Conservation (phyloP, 2,888 invertebrate genomes). For the Vesta saturnalis region DNA sequence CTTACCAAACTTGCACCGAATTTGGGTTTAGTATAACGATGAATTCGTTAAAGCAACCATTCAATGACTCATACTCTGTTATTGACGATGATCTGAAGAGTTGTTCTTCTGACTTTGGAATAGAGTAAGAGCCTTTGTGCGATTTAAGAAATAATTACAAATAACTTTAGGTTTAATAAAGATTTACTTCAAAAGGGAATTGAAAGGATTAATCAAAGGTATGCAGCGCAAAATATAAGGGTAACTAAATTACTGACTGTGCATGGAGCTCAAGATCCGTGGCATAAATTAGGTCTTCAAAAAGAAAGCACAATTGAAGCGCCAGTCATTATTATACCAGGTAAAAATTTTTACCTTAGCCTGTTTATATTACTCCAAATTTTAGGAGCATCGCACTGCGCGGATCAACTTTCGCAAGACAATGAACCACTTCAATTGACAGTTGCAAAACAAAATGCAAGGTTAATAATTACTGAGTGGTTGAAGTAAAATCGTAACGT, state of each 20-base stretch:
- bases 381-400: slow-evolving; percentile 48
- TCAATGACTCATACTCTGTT: slow-evolving; percentile 55
- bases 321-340: slow-evolving; percentile 47
- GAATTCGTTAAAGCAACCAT: slow-evolving; percentile 68
- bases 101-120: slow-evolving; percentile 79
- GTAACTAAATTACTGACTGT: slow-evolving; percentile 67
- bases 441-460: no score
- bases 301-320: slow-evolving; percentile 53
- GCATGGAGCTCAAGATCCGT: slow-evolving; percentile 70
- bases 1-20: slow-evolving; percentile 87
- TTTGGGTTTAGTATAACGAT: slow-evolving; percentile 87
- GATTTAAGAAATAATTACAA: neutral
- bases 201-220: slow-evolving; percentile 65
- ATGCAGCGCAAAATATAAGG: slow-evolving; percentile 64
- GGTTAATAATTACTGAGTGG: no score
- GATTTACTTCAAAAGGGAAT: slow-evolving; percentile 69
- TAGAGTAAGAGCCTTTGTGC: slow-evolving; percentile 30
- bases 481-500: no score
- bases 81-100: slow-evolving; percentile 71
- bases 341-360: slow-evolving; percentile 18
- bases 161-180: slow-evolving; percentile 55
- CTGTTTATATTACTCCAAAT: slow-evolving; percentile 11
- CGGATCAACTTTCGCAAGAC: slow-evolving; percentile 42
- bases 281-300: slow-evolving; percentile 66
- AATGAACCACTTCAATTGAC: slow-evolving; percentile 33